These are phyloP conservation scores for Zoroaster sp. DNA, from an alignment of 53 echinoderm and acorn worm species.

Conservation along the genomic window DNA sequence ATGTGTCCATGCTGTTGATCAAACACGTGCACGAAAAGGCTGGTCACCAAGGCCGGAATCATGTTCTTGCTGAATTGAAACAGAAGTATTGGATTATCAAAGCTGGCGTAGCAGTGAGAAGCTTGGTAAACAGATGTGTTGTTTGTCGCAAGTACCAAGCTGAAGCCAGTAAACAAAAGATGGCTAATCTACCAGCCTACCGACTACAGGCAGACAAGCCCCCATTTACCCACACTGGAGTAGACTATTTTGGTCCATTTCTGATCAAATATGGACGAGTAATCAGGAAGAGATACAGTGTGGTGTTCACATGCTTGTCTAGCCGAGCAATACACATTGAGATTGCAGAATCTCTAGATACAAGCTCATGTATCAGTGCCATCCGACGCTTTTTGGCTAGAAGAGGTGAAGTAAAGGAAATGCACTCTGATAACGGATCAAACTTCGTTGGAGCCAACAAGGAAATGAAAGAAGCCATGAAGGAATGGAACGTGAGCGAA, in stretches of 20 bases:
- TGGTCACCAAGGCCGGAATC: conserved; percentile 61
- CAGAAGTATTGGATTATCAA: conserved; percentile 57
- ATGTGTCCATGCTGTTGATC: conserved; percentile 50
- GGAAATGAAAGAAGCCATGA: conserved; percentile 27
- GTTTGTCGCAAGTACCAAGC: conserved; percentile 40
- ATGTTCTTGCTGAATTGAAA: conserved; percentile 57
- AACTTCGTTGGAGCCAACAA: conserved; percentile 71
- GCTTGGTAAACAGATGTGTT: conserved; percentile 29
- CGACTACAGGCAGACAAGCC: conserved; percentile 53
- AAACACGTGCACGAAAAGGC: conserved; percentile 48
- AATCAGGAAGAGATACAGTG: conserved; percentile 54
- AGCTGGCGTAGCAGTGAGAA: conserved; percentile 4
- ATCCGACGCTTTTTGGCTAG: conserved; percentile 56
- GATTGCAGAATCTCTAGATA: conserved; percentile 58
- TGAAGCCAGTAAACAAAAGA: conserved; percentile 43
- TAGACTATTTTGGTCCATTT: conserved; percentile 72
- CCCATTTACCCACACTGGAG: conserved; percentile 55
- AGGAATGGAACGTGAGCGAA: conserved; percentile 37
- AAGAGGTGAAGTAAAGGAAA: too few relatives aligned
- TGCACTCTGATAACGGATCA: conserved; percentile 48
- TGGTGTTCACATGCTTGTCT: conserved; percentile 60
- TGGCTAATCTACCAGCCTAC: conserved; percentile 64
- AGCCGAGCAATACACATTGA: conserved; percentile 45
- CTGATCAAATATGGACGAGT: conserved; percentile 30
- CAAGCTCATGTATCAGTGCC: conserved; percentile 52